Conservation (phyloP, 2,888 invertebrate genomes). For the Willowsia nigromaculata region DNA sequence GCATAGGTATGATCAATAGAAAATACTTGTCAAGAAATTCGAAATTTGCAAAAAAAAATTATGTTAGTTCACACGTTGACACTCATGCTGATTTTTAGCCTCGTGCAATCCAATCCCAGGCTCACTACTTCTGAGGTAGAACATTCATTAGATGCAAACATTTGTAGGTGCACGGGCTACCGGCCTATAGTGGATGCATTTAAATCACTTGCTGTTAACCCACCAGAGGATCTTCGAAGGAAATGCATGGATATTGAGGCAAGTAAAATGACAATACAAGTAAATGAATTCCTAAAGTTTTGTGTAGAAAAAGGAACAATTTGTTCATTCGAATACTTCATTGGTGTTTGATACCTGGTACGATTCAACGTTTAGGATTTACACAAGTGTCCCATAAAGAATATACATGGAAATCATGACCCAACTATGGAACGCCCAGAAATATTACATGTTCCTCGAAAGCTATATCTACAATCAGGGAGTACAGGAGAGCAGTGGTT, state of each 20-base stretch:
- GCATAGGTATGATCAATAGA: conserved; percentile 80
- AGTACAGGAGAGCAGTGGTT: conserved; percentile 63
- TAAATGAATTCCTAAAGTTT: too few relatives aligned
- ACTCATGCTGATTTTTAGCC: too few relatives aligned
- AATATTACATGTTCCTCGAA: background rate
- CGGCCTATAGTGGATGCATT: conserved; percentile 86
- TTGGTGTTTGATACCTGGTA: too few relatives aligned
- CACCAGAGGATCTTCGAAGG: conserved; percentile 82
- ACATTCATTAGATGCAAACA: conserved; percentile 86
- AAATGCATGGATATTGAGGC: conserved; percentile 81
- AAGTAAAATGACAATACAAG: too few relatives aligned
- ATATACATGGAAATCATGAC: background rate
- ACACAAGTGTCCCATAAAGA: background rate
- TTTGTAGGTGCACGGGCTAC: conserved; percentile 89
- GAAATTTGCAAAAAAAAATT: too few relatives aligned
- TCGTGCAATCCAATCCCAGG: conserved; percentile 80
- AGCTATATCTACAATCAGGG: background rate
- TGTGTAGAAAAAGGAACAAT: too few relatives aligned
- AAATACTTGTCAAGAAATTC: too few relatives aligned
- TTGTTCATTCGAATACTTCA: too few relatives aligned
- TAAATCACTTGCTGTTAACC: conserved; percentile 86
- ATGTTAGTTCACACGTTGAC: too few relatives aligned
- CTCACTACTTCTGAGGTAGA: conserved; percentile 85
- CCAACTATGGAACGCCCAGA: background rate
- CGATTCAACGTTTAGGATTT: background rate